Conservation (phyloP, 2,797 vertebrate genomes). For the Phoxinus dragarum region DNA sequence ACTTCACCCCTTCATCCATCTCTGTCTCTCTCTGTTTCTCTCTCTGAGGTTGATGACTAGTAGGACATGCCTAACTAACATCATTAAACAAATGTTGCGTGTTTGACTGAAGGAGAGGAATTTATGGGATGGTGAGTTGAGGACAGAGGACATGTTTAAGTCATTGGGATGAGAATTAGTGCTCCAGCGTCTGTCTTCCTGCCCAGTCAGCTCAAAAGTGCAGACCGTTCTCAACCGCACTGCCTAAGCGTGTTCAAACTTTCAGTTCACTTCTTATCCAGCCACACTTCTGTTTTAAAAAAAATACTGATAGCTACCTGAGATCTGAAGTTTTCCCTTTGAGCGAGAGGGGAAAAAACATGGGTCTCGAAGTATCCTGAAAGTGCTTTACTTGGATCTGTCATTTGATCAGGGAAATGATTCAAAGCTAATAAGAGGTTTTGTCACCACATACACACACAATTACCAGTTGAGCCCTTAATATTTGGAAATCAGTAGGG, state of each 20-base stretch:
- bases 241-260: conserved; percentile 28
- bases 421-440: conserved; percentile 79
- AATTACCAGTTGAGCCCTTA: conserved; percentile 60
- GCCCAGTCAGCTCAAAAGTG: conserved; percentile 46
- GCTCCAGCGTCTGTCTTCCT: conserved; percentile 43
- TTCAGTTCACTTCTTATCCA: conserved; percentile 14
- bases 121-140: conserved; percentile 62
- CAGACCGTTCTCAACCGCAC: conserved; percentile 51
- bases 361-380: conserved; percentile 2
- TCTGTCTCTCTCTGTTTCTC: conserved; percentile 31
- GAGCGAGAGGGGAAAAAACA: background rate
- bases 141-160: conserved; percentile 61
- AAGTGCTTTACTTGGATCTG: conserved; percentile 64
- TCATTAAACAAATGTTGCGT: conserved; percentile 67
- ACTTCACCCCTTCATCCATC: conserved; percentile 30
- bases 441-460: conserved; percentile 66
- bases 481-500: conserved; percentile 4
- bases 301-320: conserved; percentile 29
- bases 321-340: background rate
- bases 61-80: conserved; percentile 63
- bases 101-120: conserved; percentile 66
- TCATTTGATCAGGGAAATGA: conserved; percentile 72
- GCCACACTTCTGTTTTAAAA: conserved; percentile 7
- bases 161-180: conserved; percentile 50
- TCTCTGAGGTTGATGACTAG: conserved; percentile 55